These are phyloP conservation scores for Adrianichthys oophorus DNA, from an alignment of 2,797 vertebrate genomes.

Conservation along the genomic window DNA sequence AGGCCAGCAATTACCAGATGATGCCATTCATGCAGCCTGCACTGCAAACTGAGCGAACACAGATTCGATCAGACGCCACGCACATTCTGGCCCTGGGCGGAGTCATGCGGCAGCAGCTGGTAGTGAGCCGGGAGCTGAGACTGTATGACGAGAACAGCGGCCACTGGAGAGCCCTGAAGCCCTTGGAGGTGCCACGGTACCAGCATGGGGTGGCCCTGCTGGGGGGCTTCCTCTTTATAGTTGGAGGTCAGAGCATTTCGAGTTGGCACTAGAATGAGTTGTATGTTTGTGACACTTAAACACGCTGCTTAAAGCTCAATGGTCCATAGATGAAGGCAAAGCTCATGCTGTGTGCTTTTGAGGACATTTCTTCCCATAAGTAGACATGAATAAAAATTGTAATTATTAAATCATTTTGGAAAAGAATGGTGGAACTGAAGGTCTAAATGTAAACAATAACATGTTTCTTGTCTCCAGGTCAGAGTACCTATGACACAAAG, in stretches of 20 bases:
- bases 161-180: slow-evolving; percentile 75
- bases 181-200: slow-evolving; percentile 83
- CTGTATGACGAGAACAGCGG: slow-evolving; percentile 73
- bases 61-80: slow-evolving; percentile 77
- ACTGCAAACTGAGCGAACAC: slow-evolving; percentile 80
- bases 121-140: slow-evolving; percentile 81
- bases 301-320: too few relatives aligned
- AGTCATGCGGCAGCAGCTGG: slow-evolving; percentile 83
- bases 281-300: too few relatives aligned
- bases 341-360: too few relatives aligned
- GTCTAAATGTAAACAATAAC: too few relatives aligned
- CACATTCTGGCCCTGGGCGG: slow-evolving; percentile 80
- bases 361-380: too few relatives aligned
- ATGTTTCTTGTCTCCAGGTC: slow-evolving; percentile 48
- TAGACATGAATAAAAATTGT: too few relatives aligned
- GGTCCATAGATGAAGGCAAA: too few relatives aligned
- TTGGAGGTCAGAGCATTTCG: slow-evolving; percentile 74
- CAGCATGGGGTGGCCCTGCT: slow-evolving; percentile 83
- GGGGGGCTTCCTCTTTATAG: slow-evolving; percentile 83
- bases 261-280: too few relatives aligned
- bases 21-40: slow-evolving; percentile 82
- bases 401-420: too few relatives aligned
- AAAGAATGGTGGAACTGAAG: too few relatives aligned
- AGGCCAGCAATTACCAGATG: slow-evolving; percentile 87
- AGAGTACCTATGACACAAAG: slow-evolving; percentile 85